Evolutionary conservation across 2,797 vertebrate genomes (phyloP), one percentile per base, ranked within the genome.

Genomic region (Jordanella pulchra): DNA sequence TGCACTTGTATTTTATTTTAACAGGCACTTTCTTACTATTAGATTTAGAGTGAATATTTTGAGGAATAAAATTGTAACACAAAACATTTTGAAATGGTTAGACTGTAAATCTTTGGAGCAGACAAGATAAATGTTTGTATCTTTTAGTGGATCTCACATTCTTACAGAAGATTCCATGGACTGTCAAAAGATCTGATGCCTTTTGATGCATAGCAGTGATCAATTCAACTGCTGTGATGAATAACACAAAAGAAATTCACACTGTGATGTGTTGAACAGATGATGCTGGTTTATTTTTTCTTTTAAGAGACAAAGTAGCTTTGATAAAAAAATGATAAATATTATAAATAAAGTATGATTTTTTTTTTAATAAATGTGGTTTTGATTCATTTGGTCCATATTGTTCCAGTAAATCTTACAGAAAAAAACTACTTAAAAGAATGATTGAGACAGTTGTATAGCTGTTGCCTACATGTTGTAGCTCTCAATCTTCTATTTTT

Each of bases 341-440:
- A 39, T 39, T 30, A 39, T 63, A 60, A 61, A 72, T 66, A 67
- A 21, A 25, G 44, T 14, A 65, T 69, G 35, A 42, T 73, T 39
- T 73, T 74, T 30, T 73, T 39, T 73, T 74, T 30, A 35, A 45
- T 71, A 71, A 81, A 79, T 63, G 76, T 67, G 72, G 53, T 65
- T 50, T 15, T 39, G 14, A 79, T 63, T 72, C 6, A 76, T 89
- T 90, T 91, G 91, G 87, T 87, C 86, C 84, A 27, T 80, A 84
- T 13, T 71, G 61, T 61, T 79, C 64, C 69, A 35, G 67, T 35
- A 71, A 44, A 76, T 77, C 71, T 23, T 64, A 60, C 78, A 2
- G 14, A 47, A 32, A 63, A 64, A 25, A 9, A 9, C 6, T 71
- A 45, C 45, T 63, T 70, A 64, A 32, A 65, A 70, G 10, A 72